A percentile compares a stretch with the other conserved stretches of the same genome.
Conservation (phyloP, 2,888 invertebrate species). For the Cetonia aurata region DNA sequence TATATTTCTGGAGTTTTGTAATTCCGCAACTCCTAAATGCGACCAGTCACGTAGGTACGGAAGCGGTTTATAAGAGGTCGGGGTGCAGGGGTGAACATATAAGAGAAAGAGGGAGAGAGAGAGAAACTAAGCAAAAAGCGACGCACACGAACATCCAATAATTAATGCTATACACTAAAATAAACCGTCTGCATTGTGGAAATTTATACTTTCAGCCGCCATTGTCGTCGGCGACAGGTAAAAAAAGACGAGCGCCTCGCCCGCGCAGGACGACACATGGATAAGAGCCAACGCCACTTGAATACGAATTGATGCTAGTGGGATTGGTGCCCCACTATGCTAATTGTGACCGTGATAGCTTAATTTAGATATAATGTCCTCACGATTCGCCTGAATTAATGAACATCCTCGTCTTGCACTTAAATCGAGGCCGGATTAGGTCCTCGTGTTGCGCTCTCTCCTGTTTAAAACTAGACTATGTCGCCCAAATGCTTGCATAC, state of each 20-base stretch:
- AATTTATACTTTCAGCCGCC: constrained; percentile 37
- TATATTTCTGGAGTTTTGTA: constrained; percentile 32
- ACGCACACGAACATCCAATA: constrained; percentile 33
- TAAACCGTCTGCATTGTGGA: constrained; percentile 31
- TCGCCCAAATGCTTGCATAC: constrained; percentile 14
- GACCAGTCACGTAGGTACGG: constrained; percentile 21
- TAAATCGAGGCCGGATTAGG: constrained; percentile 51
- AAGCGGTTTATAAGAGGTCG: too few species aligned
- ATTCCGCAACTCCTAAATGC: constrained; percentile 32
- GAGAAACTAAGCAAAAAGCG: background rate
- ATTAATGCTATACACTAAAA: constrained; percentile 36
- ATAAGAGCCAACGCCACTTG: constrained; percentile 52
- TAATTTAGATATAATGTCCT: constrained; percentile 62
- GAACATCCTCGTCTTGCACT: constrained; percentile 57
- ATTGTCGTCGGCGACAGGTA: constrained; percentile 32
- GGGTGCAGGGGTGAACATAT: too few species aligned
- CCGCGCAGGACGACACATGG: constrained; percentile 17
- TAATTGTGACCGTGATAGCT: constrained; percentile 61
- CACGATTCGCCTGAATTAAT: constrained; percentile 59
- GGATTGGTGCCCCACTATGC: constrained; percentile 59
- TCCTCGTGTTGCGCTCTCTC: constrained; percentile 16
- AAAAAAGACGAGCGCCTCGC: constrained; percentile 12
- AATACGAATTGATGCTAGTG: constrained; percentile 56
- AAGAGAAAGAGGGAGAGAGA: too few species aligned
- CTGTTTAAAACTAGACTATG: constrained; percentile 13